These are phyloP conservation scores for Catharus ustulatus DNA, from an alignment of 2,797 vertebrate genomes.

Conservation along the genomic window DNA sequence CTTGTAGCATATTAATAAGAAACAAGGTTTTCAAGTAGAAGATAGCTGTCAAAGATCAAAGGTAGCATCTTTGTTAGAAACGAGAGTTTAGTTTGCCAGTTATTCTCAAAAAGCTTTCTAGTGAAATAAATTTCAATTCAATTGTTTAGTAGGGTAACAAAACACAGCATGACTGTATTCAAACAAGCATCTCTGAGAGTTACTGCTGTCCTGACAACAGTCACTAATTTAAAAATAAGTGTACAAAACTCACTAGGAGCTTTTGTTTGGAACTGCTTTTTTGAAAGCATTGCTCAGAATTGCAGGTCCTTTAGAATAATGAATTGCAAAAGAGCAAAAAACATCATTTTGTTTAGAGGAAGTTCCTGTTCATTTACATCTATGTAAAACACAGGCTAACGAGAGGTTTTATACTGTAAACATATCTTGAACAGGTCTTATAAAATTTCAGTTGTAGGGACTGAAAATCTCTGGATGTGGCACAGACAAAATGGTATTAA, in stretches of 20 bases:
- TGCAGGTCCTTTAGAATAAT: neutral
- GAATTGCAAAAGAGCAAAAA: neutral
- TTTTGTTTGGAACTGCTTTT: neutral
- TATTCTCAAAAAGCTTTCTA: neutral
- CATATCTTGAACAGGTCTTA: neutral
- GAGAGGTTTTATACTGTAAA: neutral
- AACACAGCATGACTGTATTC: neutral
- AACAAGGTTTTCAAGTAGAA: neutral
- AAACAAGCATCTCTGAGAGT: neutral
- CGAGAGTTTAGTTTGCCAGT: neutral
- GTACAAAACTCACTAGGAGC: neutral
- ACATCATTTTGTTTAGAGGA: neutral
- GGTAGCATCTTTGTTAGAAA: neutral
- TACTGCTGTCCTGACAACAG: neutral
- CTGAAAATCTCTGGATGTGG: neutral
- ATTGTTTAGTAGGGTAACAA: constrained; percentile 1
- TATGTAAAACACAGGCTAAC: neutral
- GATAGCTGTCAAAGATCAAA: constrained; percentile 13
- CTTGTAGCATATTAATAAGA: neutral
- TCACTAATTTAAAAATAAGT: constrained; percentile 15
- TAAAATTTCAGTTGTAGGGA: neutral
- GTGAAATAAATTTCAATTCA: neutral
- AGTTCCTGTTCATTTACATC: neutral
- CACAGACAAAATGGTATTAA: neutral
- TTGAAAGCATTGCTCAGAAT: neutral